phyloP scores from a whole-genome alignment of 2,113 vertebrate genomes.

The Plectropomus leopardus region DNA sequence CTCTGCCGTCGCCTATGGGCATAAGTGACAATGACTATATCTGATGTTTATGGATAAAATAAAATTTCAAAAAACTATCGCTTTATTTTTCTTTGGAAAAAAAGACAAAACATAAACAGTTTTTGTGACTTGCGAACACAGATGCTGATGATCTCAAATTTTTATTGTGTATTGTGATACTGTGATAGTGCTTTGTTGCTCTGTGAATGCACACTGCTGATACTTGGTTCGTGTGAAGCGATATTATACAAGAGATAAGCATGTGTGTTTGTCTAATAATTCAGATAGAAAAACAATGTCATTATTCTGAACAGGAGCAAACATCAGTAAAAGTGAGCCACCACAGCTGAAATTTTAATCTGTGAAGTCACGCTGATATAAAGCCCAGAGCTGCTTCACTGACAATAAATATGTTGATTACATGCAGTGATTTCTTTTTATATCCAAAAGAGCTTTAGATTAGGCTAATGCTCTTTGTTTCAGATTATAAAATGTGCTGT shows the following conservation, averaged over 20 bases:
- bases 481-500: slow-evolving; percentile 49
- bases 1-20: no score
- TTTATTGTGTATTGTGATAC: no score
- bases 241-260: not conserved
- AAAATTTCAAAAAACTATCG: not conserved
- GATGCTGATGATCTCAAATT: no score
- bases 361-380: slow-evolving; percentile 5
- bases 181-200: not conserved
- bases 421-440: not conserved
- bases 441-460: slow-evolving; percentile 9
- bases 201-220: not conserved
- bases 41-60: not conserved
- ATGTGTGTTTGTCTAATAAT: not conserved
- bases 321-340: not conserved
- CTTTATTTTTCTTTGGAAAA: no score
- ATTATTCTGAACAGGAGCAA: slow-evolving; percentile 6
- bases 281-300: not conserved
- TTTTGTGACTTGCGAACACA: no score
- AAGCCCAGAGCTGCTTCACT: slow-evolving; percentile 31
- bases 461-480: slow-evolving; percentile 36
- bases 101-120: no score
- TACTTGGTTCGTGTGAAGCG: not conserved
- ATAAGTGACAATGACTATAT: not conserved
- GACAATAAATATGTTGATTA: slow-evolving; percentile 27
- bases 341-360: slow-evolving; percentile 7